Evolutionary conservation across 2,113 vertebrate species (phyloP), one percentile per base, ranked within the genome.

Genomic region (Dascyllus trimaculatus): DNA sequence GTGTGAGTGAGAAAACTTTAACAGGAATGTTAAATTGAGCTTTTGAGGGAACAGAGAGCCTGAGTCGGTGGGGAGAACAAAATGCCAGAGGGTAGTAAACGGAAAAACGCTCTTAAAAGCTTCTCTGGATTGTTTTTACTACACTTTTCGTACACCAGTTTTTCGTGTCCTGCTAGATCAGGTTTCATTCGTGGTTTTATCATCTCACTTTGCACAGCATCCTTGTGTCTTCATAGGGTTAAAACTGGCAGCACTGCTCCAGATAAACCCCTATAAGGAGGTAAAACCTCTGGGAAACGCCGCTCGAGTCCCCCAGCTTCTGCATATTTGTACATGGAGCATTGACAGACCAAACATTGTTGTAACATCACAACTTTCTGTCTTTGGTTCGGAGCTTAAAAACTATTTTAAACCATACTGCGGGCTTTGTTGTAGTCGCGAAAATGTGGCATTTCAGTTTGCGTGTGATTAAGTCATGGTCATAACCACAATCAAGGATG

Each of bases 271-370:
- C 7, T 80, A 75, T 61, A 80, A 60, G 75, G 72, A 24, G 32
- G 24, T 18, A 19, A 69, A 68, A 45, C 71, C 13, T 59, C 19
- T 21, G 52, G 71, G 57, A 52, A 61, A 62, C 6, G 5, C 1
- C 15, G 18, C 6, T 11, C 17, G 11, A n/a, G 14, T 24, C 66
- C 4, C n/a, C 26, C 22, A 24, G 18, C 11, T 17, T 32, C 4
- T 17, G 40, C 68, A 78, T 69, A 75, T 68, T 83, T 73, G 38
- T 52, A 21, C 71, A 67, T 19, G 61, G 53, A 75, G 57, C 58
- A 26, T 71, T 75, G 29, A 75, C 68, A 82, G 67, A 65, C 61
- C 57, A 84, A 82, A 90, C 71, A 84, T 54, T 75, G 76, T 68
- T 77, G 7, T 21, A 69, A 63, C 52, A 38, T 73, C 46, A 64